These are phyloP conservation scores for Megaceryle alcyon DNA, from an alignment of 2,797 vertebrate genomes.

Conservation along the genomic window DNA sequence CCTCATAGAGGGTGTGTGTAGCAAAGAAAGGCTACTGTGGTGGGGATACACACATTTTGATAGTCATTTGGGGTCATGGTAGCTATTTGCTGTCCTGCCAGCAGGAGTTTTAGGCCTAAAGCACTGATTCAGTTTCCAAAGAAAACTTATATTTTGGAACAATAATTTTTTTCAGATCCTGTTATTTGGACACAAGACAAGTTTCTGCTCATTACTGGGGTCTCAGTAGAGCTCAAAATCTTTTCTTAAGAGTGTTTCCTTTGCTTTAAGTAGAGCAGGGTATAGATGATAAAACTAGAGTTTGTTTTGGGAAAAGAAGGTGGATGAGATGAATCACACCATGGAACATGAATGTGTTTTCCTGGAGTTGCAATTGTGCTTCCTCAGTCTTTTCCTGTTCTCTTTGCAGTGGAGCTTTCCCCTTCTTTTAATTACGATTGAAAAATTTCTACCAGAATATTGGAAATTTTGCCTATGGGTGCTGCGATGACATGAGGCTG, in stretches of 20 bases:
- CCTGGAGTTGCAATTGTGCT: not conserved
- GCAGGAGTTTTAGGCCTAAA: not conserved
- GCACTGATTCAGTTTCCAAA: not conserved
- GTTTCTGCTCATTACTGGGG: not conserved
- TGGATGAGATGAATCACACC: not conserved
- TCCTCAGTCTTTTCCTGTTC: not conserved
- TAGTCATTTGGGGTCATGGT: not conserved
- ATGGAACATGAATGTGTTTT: accelerated
- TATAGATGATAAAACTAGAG: not conserved
- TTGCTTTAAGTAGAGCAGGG: not conserved
- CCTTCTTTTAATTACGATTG: not conserved
- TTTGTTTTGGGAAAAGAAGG: not conserved
- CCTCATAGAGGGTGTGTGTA: not conserved
- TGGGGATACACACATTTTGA: not conserved
- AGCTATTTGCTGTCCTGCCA: not conserved
- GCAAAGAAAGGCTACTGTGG: not conserved
- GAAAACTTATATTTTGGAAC: not conserved
- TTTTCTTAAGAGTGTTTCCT: not conserved
- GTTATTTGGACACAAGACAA: not conserved
- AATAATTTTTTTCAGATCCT: not conserved
- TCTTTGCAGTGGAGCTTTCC: not conserved
- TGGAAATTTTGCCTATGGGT: not conserved
- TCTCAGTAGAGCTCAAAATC: not conserved
- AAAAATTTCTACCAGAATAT: not conserved
- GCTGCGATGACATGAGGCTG: not conserved